Conservation (phyloP, 2,888 invertebrate species). For the Aelia acuminata region DNA sequence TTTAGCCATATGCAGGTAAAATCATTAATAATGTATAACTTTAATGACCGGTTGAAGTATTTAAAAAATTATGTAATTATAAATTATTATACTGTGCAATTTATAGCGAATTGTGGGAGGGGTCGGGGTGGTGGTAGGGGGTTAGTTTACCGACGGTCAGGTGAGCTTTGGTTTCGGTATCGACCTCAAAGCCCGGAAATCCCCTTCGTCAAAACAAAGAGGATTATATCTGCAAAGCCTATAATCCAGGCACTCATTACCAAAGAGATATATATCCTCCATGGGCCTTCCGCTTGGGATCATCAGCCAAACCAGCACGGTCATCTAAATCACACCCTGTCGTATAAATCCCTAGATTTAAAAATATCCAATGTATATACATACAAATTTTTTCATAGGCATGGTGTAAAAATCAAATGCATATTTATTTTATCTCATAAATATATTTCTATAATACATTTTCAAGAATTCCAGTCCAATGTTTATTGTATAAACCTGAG, state of each 20-base stretch:
- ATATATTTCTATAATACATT: too few species aligned
- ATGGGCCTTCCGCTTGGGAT: background rate
- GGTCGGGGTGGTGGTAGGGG: background rate
- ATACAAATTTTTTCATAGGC: too few species aligned
- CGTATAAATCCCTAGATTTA: too few species aligned
- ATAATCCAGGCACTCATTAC: slow-evolving; percentile 39
- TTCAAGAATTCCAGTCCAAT: too few species aligned
- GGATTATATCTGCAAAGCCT: slow-evolving; percentile 24
- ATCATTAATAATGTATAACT: background rate
- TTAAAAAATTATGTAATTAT: background rate
- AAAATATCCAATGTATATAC: too few species aligned
- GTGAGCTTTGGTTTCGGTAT: slow-evolving; percentile 38
- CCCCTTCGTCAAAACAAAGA: slow-evolving; percentile 46
- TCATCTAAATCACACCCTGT: background rate
- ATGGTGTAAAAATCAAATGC: too few species aligned
- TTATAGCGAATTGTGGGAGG: too few species aligned
- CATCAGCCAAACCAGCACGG: background rate
- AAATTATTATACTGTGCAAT: background rate
- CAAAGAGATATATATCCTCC: slow-evolving; percentile 9
- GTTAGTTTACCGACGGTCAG: slow-evolving; percentile 12
- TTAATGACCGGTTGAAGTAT: background rate
- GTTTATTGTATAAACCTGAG: too few species aligned
- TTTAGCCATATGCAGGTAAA: background rate
- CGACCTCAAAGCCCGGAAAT: slow-evolving; percentile 19
- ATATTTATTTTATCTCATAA: too few species aligned